phyloP scores from a whole-genome alignment of 2,888 invertebrate genomes.

The Eueremaeus valkanovi region DNA sequence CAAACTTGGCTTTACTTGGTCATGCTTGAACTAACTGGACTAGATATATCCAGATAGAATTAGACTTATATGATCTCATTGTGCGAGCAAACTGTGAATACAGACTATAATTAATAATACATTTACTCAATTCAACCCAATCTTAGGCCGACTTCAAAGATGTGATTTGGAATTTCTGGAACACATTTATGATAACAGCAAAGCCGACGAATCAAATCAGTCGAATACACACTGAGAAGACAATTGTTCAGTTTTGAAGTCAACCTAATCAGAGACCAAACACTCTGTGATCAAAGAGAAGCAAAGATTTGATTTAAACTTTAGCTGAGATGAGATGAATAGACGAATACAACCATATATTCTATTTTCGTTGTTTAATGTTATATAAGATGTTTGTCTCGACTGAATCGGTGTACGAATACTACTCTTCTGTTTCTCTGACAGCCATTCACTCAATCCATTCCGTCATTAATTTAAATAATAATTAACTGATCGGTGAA shows the following conservation, averaged over 20 bases:
- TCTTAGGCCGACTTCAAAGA: background rate
- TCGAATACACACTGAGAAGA: constrained; percentile 5
- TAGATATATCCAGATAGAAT: no score
- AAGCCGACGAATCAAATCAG: background rate
- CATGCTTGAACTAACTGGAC: background rate
- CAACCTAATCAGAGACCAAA: background rate
- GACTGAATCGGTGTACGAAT: background rate
- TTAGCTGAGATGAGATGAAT: background rate
- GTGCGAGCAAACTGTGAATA: background rate
- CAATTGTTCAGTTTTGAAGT: background rate
- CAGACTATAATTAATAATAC: background rate
- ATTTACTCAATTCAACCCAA: background rate
- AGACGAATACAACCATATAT: background rate
- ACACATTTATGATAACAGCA: background rate
- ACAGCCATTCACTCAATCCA: background rate
- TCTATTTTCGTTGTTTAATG: background rate
- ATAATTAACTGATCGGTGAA: background rate
- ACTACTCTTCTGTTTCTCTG: background rate
- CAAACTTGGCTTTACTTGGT: no score
- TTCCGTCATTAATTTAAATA: background rate
- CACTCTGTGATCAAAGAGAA: background rate
- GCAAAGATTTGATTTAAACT: no score
- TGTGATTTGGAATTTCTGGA: background rate
- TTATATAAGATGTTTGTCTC: background rate
- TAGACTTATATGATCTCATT: background rate